A percentile compares a stretch with the other conserved stretches of the same genome.
These are phyloP conservation scores for Drosophila longiperda DNA, from an alignment of 2,888 invertebrate species.

Conservation along the genomic window DNA sequence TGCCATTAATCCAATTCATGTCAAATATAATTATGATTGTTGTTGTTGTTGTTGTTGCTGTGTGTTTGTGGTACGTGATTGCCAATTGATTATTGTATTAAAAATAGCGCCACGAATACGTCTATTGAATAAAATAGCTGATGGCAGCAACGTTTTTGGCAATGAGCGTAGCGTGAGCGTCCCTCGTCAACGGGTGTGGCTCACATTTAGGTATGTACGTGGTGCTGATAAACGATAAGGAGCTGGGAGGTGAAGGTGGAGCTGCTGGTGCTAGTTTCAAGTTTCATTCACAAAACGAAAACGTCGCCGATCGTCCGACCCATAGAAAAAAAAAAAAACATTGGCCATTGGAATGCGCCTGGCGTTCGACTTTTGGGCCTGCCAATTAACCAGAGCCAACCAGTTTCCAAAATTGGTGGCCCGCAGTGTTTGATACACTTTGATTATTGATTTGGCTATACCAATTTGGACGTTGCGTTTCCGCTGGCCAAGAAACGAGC, in stretches of 20 bases:
- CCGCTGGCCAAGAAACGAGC: constrained; percentile 61
- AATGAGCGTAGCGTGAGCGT: constrained; percentile 21
- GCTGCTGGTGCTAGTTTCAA: constrained; percentile 15
- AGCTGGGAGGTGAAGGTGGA: background rate
- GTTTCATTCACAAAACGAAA: constrained; percentile 60
- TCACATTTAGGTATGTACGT: background rate
- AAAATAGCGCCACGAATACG: constrained; percentile 62
- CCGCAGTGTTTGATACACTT: constrained; percentile 75
- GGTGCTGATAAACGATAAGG: background rate
- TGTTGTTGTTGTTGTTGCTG: constrained; percentile 14
- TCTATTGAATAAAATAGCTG: constrained; percentile 38
- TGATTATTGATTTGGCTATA: constrained; percentile 41
- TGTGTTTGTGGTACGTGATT: constrained; percentile 49
- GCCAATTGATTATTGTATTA: constrained; percentile 71
- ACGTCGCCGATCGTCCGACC: constrained; percentile 18
- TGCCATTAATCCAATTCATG: constrained; percentile 47
- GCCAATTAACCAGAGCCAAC: constrained; percentile 41
- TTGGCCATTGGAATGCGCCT: constrained; percentile 48
- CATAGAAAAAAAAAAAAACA: background rate
- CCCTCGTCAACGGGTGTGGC: constrained; percentile 17
- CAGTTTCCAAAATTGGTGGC: constrained; percentile 52
- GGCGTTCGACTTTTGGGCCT: constrained; percentile 41
- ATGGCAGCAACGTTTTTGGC: constrained; percentile 47
- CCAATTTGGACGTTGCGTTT: constrained; percentile 55
- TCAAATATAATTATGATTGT: background rate